phyloP scores from a whole-genome alignment of 2,797 vertebrate genomes.

The Propithecus deckenii region DNA sequence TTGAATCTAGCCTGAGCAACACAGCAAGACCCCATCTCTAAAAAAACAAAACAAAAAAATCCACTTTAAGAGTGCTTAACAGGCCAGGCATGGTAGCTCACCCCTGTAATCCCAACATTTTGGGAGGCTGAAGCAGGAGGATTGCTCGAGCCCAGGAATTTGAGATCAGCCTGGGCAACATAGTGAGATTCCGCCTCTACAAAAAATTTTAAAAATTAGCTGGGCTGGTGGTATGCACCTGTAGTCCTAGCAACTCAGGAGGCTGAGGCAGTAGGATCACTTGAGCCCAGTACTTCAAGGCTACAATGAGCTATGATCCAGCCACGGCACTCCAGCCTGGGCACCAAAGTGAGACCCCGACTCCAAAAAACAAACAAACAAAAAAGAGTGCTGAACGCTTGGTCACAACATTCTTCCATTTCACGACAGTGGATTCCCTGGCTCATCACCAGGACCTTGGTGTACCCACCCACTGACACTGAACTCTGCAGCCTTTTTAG shows the following conservation, averaged over 20 bases:
- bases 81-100: too few relatives aligned
- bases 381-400: not conserved
- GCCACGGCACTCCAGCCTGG: not conserved
- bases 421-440: not conserved
- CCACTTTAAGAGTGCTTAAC: too few relatives aligned
- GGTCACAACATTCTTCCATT: not conserved
- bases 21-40: too few relatives aligned
- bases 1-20: too few relatives aligned
- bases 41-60: too few relatives aligned
- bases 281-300: not conserved
- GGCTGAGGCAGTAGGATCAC: not conserved
- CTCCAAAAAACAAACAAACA: not conserved
- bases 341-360: not conserved
- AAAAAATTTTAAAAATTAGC: too few relatives aligned
- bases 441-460: not conserved
- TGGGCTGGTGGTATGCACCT: not conserved
- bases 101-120: too few relatives aligned
- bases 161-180: too few relatives aligned
- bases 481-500: not conserved
- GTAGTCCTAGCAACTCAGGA: not conserved
- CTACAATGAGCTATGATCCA: not conserved
- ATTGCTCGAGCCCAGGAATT: too few relatives aligned
- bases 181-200: too few relatives aligned
- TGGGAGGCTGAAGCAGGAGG: too few relatives aligned
- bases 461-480: not conserved